A percentile compares a stretch with the other conserved stretches of the same genome.
Evolutionary conservation across 2,888 invertebrate species (phyloP).

Genomic region (Siphlonurus alternatus): DNA sequence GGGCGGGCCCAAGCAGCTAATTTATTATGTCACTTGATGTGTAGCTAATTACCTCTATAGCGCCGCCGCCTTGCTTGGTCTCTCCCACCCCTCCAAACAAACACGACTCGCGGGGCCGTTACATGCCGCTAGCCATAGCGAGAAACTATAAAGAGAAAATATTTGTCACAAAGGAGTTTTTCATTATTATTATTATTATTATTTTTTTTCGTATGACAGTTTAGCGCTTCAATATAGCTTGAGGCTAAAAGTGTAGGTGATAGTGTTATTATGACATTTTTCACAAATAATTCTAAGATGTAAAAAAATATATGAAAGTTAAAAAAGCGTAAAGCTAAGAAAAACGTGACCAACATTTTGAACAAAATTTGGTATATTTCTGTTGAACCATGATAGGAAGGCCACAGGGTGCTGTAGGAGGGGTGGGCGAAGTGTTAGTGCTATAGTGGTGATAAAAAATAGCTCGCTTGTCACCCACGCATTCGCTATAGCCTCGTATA

Average conservation of each 20-base stretch:
- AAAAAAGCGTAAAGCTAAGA: slow-evolving; percentile 9
- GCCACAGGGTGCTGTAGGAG: neutral
- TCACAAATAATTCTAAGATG: slow-evolving; percentile 8
- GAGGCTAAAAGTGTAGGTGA: neutral
- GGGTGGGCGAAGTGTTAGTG: neutral
- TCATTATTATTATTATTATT: neutral
- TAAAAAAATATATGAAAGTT: slow-evolving; percentile 4
- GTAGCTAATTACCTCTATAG: slow-evolving; percentile 14
- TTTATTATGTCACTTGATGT: slow-evolving; percentile 16
- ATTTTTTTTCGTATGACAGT: neutral
- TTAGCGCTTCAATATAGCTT: neutral
- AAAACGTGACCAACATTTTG: slow-evolving; percentile 5
- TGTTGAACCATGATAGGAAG: neutral
- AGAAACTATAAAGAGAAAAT: neutral
- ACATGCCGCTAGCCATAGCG: neutral
- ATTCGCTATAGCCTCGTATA: neutral
- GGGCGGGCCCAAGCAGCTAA: slow-evolving; percentile 10
- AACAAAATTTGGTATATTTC: neutral
- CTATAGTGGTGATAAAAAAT: neutral
- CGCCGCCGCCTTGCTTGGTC: neutral
- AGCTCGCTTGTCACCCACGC: neutral
- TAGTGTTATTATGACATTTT: slow-evolving; percentile 10
- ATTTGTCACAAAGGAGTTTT: neutral
- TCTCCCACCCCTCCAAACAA: slow-evolving; percentile 1
- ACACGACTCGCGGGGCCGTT: neutral